A percentile compares a stretch with the other conserved stretches of the same genome.
Conservation (phyloP, 2,797 vertebrate genomes). For the Artibeus jamaicensis region DNA sequence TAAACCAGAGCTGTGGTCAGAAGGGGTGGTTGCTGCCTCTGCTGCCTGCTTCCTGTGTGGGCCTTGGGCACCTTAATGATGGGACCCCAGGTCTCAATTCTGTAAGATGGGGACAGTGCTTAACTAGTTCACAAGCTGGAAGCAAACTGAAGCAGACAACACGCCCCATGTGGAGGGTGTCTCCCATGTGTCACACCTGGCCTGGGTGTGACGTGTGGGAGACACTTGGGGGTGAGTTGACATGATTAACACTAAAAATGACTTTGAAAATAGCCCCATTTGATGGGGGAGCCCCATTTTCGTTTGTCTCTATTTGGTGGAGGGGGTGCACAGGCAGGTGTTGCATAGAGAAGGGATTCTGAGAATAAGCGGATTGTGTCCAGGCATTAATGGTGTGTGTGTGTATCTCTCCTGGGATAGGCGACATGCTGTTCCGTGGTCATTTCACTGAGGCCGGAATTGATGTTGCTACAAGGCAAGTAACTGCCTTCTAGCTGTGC, state of each 20-base stretch:
- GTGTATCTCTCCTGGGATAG: rapidly evolving
- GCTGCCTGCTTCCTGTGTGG: not conserved
- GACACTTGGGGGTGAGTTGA: not conserved
- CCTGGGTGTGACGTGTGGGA: rapidly evolving
- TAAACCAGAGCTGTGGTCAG: not conserved
- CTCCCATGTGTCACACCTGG: not conserved
- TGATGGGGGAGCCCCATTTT: not conserved
- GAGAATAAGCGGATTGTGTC: not conserved
- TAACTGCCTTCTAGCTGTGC: rapidly evolving
- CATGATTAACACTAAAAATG: not conserved
- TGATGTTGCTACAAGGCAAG: rapidly evolving
- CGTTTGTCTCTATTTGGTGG: not conserved
- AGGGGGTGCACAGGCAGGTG: not conserved
- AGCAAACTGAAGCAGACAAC: not conserved
- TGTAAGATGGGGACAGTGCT: not conserved
- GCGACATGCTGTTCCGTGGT: not conserved
- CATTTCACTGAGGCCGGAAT: not conserved
- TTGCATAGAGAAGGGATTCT: not conserved
- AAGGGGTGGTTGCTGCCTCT: not conserved
- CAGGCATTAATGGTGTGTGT: not conserved
- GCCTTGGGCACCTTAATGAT: not conserved
- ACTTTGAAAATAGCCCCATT: not conserved
- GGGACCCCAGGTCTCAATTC: not conserved
- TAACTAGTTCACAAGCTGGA: not conserved
- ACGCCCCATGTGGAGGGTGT: rapidly evolving